Conservation (phyloP, 2,113 vertebrate genomes). For the Ivindomyrus marchei region DNA sequence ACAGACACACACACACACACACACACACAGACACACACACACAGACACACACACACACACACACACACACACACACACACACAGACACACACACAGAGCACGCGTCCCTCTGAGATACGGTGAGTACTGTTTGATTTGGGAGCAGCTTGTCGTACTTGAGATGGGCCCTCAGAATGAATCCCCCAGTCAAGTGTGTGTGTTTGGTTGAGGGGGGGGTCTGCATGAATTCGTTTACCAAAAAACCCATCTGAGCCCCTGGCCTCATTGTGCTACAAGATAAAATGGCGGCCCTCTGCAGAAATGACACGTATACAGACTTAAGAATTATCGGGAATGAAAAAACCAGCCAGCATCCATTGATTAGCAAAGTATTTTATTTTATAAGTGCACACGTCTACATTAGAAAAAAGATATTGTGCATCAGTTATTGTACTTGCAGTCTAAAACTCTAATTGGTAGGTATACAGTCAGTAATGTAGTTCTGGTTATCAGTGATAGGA, state of each 20-base stretch:
- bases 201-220: background rate
- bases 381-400: conserved; percentile 70
- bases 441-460: conserved; percentile 13
- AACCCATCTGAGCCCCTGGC: conserved; percentile 7
- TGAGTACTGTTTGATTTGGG: background rate
- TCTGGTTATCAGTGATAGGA: background rate
- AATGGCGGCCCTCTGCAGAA: conserved; percentile 4
- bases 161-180: background rate
- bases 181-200: background rate
- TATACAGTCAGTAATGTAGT: background rate
- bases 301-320: background rate
- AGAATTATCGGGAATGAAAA: conserved; percentile 31
- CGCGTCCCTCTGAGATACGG: background rate
- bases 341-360: conserved; percentile 50
- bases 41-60: background rate
- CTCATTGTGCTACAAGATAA: conserved; percentile 37
- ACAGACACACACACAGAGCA: background rate
- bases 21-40: background rate
- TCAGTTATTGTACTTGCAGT: conserved; percentile 31
- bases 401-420: conserved; percentile 43
- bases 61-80: background rate
- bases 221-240: background rate
- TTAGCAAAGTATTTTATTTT: conserved; percentile 60
- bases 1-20: background rate
- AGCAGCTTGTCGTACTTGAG: background rate